Base-by-base conservation (phyloP, 2,113 vertebrate genomes). In the Syngnathoides biaculeatus region DNA sequence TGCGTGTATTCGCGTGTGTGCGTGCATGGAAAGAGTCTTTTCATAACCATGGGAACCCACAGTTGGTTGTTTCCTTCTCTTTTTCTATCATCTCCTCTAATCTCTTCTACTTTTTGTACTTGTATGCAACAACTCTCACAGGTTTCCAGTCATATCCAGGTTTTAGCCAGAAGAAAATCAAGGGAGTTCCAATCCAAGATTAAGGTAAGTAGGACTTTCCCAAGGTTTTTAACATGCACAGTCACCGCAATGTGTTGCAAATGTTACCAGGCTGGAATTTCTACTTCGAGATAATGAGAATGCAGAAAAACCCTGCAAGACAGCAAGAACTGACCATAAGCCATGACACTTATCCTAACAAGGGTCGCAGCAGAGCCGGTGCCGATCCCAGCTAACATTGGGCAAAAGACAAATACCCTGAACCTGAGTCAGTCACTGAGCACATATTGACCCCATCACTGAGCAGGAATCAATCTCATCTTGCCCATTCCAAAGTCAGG, bases 91-190 rank as follows among this genome's bases (percentile, higher is more conserved):
- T 26, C 6, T 48, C 47, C 26, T 38, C 35, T 45, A 40, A 52
- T 42, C 38, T 22, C 19, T 17, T 43, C 26, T 24, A 48, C 8
- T 39, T 26, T 47, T 17, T 57, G 17, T 27, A 53, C 42, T 56
- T 39, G 47, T 24, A 14, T 6, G 15, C 52, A 14, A 53, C 22
- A 24, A 10, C 20, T 9, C 19, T 91, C 92, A 88, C 93, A 99
- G 97, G 97, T 99, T 91, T 99, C 97, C 93, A 99, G 97, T 95
- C 97, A 99, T 87, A 98, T 99, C 92, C 97, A 98, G 93, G 97
- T 99, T 88, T 94, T 99, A 92, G 97, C 97, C 90, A 94, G 96
- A 93, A 94, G 97, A 92, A 99, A 99, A 94, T 98, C 95, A 93
- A 93, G 97, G 90, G 97, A 98, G 92, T 95, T 99, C 93, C 97